Base-by-base conservation (phyloP, 2,113 vertebrate species). In the Phrynocephalus versicolor region DNA sequence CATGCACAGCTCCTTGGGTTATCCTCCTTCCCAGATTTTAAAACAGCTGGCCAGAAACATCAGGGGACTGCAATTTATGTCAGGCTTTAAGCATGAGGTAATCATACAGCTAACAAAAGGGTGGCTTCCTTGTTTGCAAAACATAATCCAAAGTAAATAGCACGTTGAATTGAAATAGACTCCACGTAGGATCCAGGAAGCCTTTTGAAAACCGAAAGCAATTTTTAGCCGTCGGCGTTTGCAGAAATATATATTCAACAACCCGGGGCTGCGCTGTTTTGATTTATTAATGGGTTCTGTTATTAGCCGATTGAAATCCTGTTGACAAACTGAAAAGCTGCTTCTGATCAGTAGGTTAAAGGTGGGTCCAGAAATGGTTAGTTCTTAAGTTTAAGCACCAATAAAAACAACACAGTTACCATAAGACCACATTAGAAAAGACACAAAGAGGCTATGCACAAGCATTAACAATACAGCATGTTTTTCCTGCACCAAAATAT, bases 61-160 rank as follows among this genome's bases (percentile, higher is more conserved):
- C 58, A 51, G 60, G n/a, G 78, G 58, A 51, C 60, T 73, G 70
- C 75, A 73, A 67, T 84, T 84, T 88, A 83, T 83, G n/a, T 84
- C 74, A 12, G 2, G 4, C 58, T 25, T 73, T 35, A 8, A 41
- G 75, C 60, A 37, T 83, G 81, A 87, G 79, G 86, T 83, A 73
- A 79, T 51, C 81, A 37, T 6, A 5, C 58, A 39, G 19, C 75
- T 30, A 79, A 87, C 75, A 83, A 83, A 87, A 57, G 33, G 67
- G 30, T 83, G 4, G 60, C 71, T 83, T 88, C 81, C 39, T 84
- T 79, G 81, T 88, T 88, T 83, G 82, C 74, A 55, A 73, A 73
- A 10, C 69, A 23, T 13, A 65, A 72, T 83, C 86, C 69, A 88
- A 83, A 79, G 57, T 84, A 83, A 88, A 88, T 84, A 84, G 55